Conservation (phyloP, 2,113 vertebrate genomes). For the Scartelaos histophorus region DNA sequence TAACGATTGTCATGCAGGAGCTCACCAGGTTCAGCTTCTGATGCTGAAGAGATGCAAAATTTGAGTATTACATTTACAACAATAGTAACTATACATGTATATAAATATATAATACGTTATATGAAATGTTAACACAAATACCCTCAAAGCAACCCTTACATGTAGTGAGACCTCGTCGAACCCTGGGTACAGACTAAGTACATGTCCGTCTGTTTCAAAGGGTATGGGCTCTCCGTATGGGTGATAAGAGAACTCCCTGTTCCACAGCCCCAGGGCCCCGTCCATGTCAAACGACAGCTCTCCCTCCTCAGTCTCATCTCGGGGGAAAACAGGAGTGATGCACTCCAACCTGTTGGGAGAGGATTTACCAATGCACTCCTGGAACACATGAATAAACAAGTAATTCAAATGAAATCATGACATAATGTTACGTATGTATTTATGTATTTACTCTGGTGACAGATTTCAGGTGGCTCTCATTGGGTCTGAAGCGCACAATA, state of each 20-base stretch:
- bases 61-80: neutral
- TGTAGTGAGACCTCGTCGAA: conserved; percentile 82
- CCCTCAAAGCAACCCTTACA: conserved; percentile 65
- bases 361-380: conserved; percentile 75
- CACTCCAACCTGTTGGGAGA: conserved; percentile 77
- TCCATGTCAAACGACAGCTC: conserved; percentile 85
- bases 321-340: conserved; percentile 76
- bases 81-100: neutral
- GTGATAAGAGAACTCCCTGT: conserved; percentile 80
- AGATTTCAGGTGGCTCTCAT: conserved; percentile 76
- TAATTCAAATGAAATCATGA: neutral
- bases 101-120: neutral
- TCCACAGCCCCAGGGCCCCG: conserved; percentile 67
- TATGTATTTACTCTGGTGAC: conserved; percentile 66
- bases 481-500: conserved; percentile 79
- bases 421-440: neutral
- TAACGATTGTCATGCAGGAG: conserved; percentile 85
- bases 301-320: conserved; percentile 76
- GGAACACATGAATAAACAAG: conserved; percentile 13
- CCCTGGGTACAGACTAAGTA: conserved; percentile 76
- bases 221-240: conserved; percentile 73
- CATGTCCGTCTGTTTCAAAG: conserved; percentile 71
- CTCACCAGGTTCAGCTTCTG: conserved; percentile 81
- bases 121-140: neutral
- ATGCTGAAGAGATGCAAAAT: conserved; percentile 76